Evolutionary conservation across 2,113 vertebrate genomes (phyloP), one percentile per base, ranked within the genome.

Genomic region (Ammodytes marinus): DNA sequence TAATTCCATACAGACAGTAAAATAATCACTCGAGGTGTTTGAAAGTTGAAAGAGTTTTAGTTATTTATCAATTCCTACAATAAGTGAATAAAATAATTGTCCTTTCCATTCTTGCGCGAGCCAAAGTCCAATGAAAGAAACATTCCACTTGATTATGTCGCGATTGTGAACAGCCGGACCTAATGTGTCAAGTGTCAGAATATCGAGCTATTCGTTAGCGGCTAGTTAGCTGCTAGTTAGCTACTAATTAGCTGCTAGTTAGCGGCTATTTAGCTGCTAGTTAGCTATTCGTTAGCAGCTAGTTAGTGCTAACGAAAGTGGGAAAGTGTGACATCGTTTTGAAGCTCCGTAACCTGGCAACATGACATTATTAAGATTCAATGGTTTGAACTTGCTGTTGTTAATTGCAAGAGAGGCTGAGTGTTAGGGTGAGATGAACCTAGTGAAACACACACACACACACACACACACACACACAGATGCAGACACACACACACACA

Each of bases 241-340:
- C 27, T 27, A 27, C 2, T 27, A 1, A 2, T 27, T 27, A 27
- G 64, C 43, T 7, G 75, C 83, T 91, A 66, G 73, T 93, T 90
- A 90, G 82, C 43, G 7, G 75, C 83, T 91, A 66, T 70, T 93
- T 90, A 90, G 27, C 27, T 27, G 27, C 27, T 27, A 27, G 2
- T 27, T 27, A 27, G 27, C 27, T 27, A 27, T 27, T 27, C 2
- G 27, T 27, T 27, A 27, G 64, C 43, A 5, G 75, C 83, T 91
- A 66, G 73, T 93, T 90, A 90, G 82, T 59, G 0, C 65, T 82
- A 83, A 90, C 67, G 59, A 83, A 84, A 79, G 27, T 27, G 67
- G 77, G 86, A 88, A 68, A 27, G 27, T 27, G 60, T 50, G 50
- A 78, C 84, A 84, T 76, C 2, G 40, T 65, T 82, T 55, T 71